phyloP scores from a whole-genome alignment of 2,888 invertebrate genomes.

The Euproctis similis region DNA sequence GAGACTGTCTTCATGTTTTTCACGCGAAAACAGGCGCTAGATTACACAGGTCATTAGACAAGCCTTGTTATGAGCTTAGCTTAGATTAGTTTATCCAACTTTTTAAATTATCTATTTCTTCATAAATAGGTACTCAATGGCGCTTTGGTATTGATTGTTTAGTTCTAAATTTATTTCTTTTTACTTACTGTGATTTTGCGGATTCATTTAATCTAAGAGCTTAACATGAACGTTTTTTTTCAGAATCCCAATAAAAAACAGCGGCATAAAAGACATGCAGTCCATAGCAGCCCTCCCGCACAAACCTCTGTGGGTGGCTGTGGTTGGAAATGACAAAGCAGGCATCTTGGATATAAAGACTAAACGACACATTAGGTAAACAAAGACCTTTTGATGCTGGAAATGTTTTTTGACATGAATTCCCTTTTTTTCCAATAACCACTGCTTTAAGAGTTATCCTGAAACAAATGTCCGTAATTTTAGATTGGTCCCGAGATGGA shows the following conservation, averaged over 20 bases:
- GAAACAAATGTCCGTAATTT: too few relatives aligned
- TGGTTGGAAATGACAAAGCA: conserved; percentile 92
- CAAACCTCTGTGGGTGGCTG: conserved; percentile 88
- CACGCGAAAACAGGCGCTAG: conserved; percentile 86
- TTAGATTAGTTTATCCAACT: too few relatives aligned
- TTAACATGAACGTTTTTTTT: conserved; percentile 6
- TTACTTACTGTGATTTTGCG: too few relatives aligned
- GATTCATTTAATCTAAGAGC: too few relatives aligned
- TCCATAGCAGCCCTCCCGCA: conserved; percentile 88
- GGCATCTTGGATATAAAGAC: conserved; percentile 92
- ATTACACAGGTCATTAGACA: conserved; percentile 43
- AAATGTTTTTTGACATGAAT: not conserved
- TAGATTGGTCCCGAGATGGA: conserved; percentile 91
- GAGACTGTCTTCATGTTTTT: conserved; percentile 89
- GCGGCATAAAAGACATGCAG: conserved; percentile 81
- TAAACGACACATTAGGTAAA: conserved; percentile 86
- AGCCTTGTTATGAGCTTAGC: not conserved
- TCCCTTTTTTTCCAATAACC: not conserved
- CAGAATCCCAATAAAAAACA: conserved; percentile 69
- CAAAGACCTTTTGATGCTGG: too few relatives aligned
- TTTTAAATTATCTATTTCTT: too few relatives aligned
- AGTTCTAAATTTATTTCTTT: too few relatives aligned
- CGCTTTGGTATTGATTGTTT: too few relatives aligned
- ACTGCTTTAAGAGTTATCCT: too few relatives aligned
- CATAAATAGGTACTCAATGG: too few relatives aligned